These are phyloP conservation scores for Epinotia demarniana DNA, from an alignment of 2,888 invertebrate species.

Conservation along the genomic window DNA sequence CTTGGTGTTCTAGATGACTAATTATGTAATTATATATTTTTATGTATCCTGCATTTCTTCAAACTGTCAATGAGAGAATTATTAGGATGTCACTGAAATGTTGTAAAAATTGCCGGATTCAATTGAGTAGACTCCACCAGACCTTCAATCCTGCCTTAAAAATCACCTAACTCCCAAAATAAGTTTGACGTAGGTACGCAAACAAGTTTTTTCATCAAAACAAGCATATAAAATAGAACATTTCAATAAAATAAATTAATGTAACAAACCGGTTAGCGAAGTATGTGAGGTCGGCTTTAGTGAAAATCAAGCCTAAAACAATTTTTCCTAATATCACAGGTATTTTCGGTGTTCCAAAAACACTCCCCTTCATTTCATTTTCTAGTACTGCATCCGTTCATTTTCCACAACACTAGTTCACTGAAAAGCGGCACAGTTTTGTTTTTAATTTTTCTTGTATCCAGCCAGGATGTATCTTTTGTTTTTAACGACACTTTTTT, in stretches of 20 bases:
- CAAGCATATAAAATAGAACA: slow-evolving; percentile 23
- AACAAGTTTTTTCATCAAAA: slow-evolving; percentile 25
- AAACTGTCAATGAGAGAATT: neutral
- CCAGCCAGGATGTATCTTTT: neutral
- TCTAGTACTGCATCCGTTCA: slow-evolving; percentile 42
- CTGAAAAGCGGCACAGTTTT: slow-evolving; percentile 12
- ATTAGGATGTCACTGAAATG: neutral
- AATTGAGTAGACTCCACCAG: neutral
- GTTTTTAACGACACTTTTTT: neutral
- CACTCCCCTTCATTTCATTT: slow-evolving; percentile 76
- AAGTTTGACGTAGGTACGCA: slow-evolving; percentile 9
- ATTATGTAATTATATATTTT: too few species aligned
- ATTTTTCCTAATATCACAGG: slow-evolving; percentile 82
- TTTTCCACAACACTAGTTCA: slow-evolving; percentile 34
- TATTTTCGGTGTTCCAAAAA: slow-evolving; percentile 62
- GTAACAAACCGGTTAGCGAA: slow-evolving; percentile 86
- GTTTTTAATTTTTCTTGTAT: neutral
- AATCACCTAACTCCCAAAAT: neutral
- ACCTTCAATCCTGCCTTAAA: neutral
- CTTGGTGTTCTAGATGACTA: too few species aligned
- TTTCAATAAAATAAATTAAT: slow-evolving; percentile 24
- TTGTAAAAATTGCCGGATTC: neutral
- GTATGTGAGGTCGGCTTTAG: slow-evolving; percentile 85
- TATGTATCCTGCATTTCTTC: too few species aligned
- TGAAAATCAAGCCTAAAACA: slow-evolving; percentile 86